phyloP scores from a whole-genome alignment of 2,888 invertebrate species.

The Chloromyia formosa region DNA sequence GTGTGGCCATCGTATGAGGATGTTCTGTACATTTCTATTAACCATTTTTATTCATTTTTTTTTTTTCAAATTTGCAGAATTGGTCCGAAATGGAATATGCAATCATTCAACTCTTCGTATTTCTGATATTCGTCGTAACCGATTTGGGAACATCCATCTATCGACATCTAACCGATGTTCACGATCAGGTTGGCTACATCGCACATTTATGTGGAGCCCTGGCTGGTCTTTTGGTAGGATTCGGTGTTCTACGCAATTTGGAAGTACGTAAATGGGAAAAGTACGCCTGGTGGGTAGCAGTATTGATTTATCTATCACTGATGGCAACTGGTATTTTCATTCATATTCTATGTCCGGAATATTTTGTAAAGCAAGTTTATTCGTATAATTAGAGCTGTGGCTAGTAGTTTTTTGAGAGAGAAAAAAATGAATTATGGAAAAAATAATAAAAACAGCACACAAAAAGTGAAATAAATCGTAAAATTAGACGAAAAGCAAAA shows the following conservation, averaged over 20 bases:
- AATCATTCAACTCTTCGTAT: slow-evolving; percentile 81
- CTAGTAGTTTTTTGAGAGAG: neutral
- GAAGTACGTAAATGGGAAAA: slow-evolving; percentile 83
- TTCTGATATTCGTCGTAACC: slow-evolving; percentile 79
- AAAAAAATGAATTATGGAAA: no score
- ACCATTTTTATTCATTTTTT: no score
- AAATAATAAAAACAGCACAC: no score
- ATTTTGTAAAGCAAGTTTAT: slow-evolving; percentile 64
- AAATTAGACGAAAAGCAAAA: neutral
- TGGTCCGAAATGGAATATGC: slow-evolving; percentile 98
- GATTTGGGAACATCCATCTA: slow-evolving; percentile 93
- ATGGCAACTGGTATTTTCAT: slow-evolving; percentile 78
- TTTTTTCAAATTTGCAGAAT: slow-evolving; percentile 85
- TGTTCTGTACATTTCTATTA: no score
- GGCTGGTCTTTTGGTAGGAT: slow-evolving; percentile 83
- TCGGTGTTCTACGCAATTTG: slow-evolving; percentile 84
- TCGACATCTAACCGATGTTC: slow-evolving; percentile 76
- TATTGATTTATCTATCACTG: slow-evolving; percentile 74
- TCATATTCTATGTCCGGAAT: slow-evolving; percentile 73
- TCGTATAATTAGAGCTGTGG: slow-evolving; percentile 15
- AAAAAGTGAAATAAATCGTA: neutral
- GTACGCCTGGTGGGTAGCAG: slow-evolving; percentile 82
- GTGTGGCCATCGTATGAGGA: no score
- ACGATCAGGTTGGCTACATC: slow-evolving; percentile 88
- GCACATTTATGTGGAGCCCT: slow-evolving; percentile 93